Evolutionary conservation across 1,140 invertebrate genomes (phyloP).

Genomic region (Aleiodes sp.): DNA sequence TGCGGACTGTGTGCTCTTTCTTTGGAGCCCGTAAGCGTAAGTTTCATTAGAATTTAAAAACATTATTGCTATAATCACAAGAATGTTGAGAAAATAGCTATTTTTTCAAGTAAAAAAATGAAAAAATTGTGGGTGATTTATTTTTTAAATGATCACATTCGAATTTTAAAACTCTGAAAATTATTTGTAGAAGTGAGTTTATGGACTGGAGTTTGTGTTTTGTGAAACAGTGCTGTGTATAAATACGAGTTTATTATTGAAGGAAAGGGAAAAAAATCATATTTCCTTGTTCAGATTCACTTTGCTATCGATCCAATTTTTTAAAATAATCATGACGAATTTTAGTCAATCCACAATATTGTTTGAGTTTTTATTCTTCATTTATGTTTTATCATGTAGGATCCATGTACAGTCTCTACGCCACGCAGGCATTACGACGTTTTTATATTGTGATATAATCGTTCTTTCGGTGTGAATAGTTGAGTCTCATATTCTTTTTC

Average conservation of each 20-base stretch:
- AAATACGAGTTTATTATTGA: background rate
- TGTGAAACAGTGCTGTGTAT: conserved; percentile 10
- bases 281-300: too few relatives aligned
- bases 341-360: background rate
- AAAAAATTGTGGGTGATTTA: too few relatives aligned
- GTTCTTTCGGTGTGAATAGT: background rate
- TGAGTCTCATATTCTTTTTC: background rate
- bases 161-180: too few relatives aligned
- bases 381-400: background rate
- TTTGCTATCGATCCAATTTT: too few relatives aligned
- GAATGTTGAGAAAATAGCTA: too few relatives aligned
- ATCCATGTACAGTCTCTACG: background rate
- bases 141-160: too few relatives aligned
- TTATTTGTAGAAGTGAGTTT: conserved; percentile 10
- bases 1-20: conserved; percentile 48
- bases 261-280: too few relatives aligned
- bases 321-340: too few relatives aligned
- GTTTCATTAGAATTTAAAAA: conserved; percentile 36
- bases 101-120: too few relatives aligned
- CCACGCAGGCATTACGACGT: conserved; percentile 16
- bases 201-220: background rate
- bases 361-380: background rate
- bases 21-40: conserved; percentile 50
- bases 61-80: too few relatives aligned
- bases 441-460: conserved; percentile 21